These are phyloP conservation scores for Euura lappo DNA, from an alignment of 1,140 invertebrate species.

Conservation along the genomic window DNA sequence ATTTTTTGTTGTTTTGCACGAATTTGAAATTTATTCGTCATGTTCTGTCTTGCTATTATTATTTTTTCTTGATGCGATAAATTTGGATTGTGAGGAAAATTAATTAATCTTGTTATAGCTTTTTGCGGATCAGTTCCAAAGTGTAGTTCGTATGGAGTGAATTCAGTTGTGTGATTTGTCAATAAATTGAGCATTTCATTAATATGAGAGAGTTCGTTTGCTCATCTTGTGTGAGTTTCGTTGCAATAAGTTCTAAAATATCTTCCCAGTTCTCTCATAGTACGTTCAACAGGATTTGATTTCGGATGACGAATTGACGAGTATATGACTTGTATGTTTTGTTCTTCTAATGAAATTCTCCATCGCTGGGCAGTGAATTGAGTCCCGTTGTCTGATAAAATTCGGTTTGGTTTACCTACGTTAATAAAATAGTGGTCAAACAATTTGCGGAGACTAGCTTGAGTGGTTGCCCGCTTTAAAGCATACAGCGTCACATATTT, in stretches of 20 bases:
- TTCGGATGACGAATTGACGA: conserved; percentile 40
- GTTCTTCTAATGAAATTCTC: too few species aligned
- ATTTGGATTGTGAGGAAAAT: too few species aligned
- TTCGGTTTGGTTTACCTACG: conserved; percentile 16
- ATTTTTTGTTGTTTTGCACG: too few species aligned
- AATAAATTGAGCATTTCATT: not conserved
- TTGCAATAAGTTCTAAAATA: conserved; percentile 38
- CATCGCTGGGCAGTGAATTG: too few species aligned
- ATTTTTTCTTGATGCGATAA: too few species aligned
- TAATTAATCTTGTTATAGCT: too few species aligned
- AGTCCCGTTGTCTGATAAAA: conserved; percentile 11
- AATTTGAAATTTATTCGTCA: too few species aligned
- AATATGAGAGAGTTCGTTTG: not conserved
- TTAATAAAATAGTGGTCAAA: conserved; percentile 28
- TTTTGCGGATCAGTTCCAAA: conserved; percentile 13
- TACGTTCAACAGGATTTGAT: conserved; percentile 39
- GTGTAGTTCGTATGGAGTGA: not conserved
- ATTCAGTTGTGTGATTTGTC: not conserved
- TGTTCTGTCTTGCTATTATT: too few species aligned
- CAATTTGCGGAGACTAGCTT: conserved; percentile 23
- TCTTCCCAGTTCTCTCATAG: conserved; percentile 40
- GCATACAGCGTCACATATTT: conserved; percentile 40
- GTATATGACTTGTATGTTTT: too few species aligned
- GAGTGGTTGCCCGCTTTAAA: conserved; percentile 33
- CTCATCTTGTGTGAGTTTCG: conserved; percentile 30